Conservation (phyloP, 2,888 invertebrate genomes). For the Dysmachus trigonus region DNA sequence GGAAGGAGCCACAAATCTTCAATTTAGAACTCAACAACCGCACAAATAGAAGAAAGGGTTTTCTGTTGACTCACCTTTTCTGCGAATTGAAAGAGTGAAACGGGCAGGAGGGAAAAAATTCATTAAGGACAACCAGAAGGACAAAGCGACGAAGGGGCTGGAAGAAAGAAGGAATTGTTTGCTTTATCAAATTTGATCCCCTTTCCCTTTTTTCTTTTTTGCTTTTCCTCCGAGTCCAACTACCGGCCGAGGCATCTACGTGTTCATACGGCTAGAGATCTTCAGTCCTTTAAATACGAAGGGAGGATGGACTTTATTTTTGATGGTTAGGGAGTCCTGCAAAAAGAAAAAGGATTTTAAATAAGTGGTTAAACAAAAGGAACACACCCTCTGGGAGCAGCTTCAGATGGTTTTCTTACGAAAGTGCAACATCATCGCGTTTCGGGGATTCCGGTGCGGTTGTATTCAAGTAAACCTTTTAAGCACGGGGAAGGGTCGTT, state of each 20-base stretch:
- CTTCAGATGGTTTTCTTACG: background rate
- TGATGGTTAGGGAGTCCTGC: background rate
- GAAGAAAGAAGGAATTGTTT: background rate
- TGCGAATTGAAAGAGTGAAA: background rate
- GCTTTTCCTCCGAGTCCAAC: background rate
- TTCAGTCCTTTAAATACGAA: background rate
- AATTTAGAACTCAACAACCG: background rate
- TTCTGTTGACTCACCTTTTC: background rate
- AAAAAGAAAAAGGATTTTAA: background rate
- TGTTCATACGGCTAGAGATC: background rate
- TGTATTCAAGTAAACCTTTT: background rate
- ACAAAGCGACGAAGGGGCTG: background rate
- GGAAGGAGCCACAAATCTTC: background rate
- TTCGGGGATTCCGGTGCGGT: background rate
- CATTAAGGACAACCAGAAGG: constrained; percentile 14
- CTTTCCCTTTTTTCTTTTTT: too few relatives aligned
- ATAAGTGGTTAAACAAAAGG: background rate
- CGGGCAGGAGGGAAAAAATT: background rate
- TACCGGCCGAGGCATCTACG: background rate
- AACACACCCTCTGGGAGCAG: background rate
- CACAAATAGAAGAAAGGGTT: background rate
- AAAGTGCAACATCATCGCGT: constrained; percentile 2
- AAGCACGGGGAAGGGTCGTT: background rate
- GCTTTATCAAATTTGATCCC: constrained; percentile 15
- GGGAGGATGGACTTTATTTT: background rate